Conservation (phyloP, 64 coral and sea anemone species). For the Dendronephthya gigantea region DNA sequence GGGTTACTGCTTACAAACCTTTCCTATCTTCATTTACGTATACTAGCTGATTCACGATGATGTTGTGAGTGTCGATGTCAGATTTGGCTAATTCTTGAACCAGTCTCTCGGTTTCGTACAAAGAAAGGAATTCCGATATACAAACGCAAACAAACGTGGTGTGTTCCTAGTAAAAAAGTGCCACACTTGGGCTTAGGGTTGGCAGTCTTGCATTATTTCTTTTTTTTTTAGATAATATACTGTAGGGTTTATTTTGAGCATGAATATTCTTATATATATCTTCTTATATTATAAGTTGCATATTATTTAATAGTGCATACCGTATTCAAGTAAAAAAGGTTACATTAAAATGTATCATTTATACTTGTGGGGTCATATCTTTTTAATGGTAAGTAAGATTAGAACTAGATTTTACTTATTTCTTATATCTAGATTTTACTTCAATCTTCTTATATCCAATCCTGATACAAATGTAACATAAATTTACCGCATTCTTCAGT, state of each 20-base stretch:
- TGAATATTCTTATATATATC: no score
- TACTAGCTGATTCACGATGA: conserved; percentile 94
- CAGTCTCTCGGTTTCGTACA: conserved; percentile 92
- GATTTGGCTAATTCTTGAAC: conserved; percentile 86
- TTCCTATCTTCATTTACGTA: conserved; percentile 21
- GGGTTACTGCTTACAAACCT: conserved; percentile 25
- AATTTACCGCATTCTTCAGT: conserved; percentile 84
- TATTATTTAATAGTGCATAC: background rate
- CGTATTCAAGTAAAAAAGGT: background rate
- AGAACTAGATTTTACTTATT: no score
- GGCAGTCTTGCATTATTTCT: background rate
- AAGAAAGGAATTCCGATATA: conserved; percentile 88
- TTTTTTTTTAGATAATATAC: background rate
- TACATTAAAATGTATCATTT: no score
- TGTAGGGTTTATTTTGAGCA: no score
- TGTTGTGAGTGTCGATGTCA: conserved; percentile 96
- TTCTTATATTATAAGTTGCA: no score
- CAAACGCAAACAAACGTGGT: conserved; percentile 98
- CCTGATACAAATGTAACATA: background rate
- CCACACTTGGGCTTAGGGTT: background rate
- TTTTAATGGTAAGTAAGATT: no score
- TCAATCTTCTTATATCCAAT: no score
- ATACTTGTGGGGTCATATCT: no score
- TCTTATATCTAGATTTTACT: no score
- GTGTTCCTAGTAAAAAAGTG: conserved; percentile 55